Evolutionary conservation across 2,797 vertebrate species (phyloP).

Genomic region (Coranthus polyacanthus): DNA sequence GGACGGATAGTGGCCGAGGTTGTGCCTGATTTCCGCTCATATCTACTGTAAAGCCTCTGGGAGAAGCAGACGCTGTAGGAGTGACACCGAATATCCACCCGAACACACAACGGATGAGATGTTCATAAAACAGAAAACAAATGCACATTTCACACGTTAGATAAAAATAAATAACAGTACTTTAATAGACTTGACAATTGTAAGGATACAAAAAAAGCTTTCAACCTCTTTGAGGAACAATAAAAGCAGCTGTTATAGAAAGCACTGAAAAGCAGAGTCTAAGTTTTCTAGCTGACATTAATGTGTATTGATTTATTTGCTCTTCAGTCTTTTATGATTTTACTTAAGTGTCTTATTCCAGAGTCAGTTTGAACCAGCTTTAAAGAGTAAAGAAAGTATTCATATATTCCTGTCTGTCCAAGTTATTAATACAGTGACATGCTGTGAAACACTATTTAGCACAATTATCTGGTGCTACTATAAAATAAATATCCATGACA

Average conservation of each 20-base stretch:
- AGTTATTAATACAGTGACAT: conserved; percentile 24
- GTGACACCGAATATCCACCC: neutral
- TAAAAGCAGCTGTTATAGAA: conserved; percentile 19
- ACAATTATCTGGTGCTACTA: conserved; percentile 30
- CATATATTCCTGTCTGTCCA: conserved; percentile 14
- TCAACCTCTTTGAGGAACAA: neutral
- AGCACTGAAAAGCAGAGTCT: conserved; percentile 2
- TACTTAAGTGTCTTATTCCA: conserved; percentile 23
- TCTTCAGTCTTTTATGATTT: conserved; percentile 19
- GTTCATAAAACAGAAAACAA: neutral
- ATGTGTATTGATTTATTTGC: conserved; percentile 19
- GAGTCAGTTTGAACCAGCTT: conserved; percentile 10
- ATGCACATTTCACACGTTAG: conserved; percentile 30
- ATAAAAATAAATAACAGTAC: conserved; percentile 48
- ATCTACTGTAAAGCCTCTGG: conserved; percentile 42
- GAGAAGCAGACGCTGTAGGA: conserved; percentile 1
- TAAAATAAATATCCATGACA: conserved; percentile 45
- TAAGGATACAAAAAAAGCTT: conserved; percentile 15
- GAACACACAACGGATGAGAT: no score
- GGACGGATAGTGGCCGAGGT: conserved; percentile 90
- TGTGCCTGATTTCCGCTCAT: conserved; percentile 88
- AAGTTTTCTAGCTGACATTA: conserved; percentile 25
- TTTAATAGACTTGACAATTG: conserved; percentile 5
- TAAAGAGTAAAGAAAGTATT: conserved; percentile 16
- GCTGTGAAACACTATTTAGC: conserved; percentile 23